A percentile compares a stretch with the other conserved stretches of the same genome.
Evolutionary conservation across 53 echinoderm and acorn worm species (phyloP).

Genomic region (Paracentrotus lividus): DNA sequence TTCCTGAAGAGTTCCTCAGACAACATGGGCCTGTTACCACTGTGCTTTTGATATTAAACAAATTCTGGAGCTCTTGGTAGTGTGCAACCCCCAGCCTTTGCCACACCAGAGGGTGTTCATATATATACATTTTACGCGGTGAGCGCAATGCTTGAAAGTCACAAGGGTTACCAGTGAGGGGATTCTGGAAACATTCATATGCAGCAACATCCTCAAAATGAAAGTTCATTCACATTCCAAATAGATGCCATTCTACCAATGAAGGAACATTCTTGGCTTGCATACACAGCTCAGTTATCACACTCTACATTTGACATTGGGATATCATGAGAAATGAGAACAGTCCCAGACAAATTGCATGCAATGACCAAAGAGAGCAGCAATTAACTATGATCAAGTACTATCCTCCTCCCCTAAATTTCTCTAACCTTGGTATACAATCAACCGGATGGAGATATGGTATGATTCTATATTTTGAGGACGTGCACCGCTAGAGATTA

Average conservation of each 20-base stretch:
- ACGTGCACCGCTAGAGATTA: background rate
- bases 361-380: background rate
- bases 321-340: background rate
- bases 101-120: background rate
- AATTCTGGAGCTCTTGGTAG: background rate
- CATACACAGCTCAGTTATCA: background rate
- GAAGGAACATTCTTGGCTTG: background rate
- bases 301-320: background rate
- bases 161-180: background rate
- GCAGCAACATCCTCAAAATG: background rate
- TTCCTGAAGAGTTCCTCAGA: background rate
- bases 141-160: background rate
- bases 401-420: background rate
- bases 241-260: background rate
- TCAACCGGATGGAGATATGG: background rate
- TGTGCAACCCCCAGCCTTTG: background rate
- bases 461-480: background rate
- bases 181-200: background rate
- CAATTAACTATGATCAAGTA: background rate
- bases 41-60: background rate
- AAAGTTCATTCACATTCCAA: background rate
- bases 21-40: background rate
- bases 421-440: background rate
- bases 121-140: background rate
- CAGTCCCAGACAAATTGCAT: background rate